Base-by-base conservation (phyloP, 2,888 invertebrate genomes). In the Drosophila lutescens region DNA sequence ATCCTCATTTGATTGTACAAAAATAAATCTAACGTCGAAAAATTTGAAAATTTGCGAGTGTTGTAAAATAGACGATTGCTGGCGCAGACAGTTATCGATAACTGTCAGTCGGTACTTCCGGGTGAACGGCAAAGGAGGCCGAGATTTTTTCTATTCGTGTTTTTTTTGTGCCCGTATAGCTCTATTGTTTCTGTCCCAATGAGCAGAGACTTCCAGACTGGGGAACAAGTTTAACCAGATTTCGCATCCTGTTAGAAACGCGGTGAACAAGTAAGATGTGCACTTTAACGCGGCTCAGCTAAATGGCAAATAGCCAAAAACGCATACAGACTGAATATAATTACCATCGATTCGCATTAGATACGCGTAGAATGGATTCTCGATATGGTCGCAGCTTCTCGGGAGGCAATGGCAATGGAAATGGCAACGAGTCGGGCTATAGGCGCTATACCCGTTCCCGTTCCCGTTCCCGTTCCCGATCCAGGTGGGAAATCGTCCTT, bases 381-480 rank as follows among this genome's bases (percentile, higher is more conserved):
- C 90, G 91, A 4, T 89, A 88, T 76, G 85, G 86, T 47, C 80
- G 85, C 46, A 69, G 75, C 54, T 77, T 74, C 62, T 82, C 83
- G 43, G 85, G 87, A 7, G 78, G 70, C 40, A 74, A 36, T 23
- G 67, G 67, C 8, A 66, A 66, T 15, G 30, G 30, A 30, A 34
- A 34, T 34, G 65, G 53, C 7, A 40, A 17, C 5, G 65, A 47
- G 4, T 63, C 59, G 12, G 72, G 68, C 0, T 88, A 91, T 60
- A 83, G 90, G 20, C 90, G 91, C 12, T 90, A 91, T 32, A 91
- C 91, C 68, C 87, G 92, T 13, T 92, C 92, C 26, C n/a, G n/a
- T n/a, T n/a, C 91, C 68, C 87, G 92, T 13, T 92, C 92, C 26
- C 90, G 92, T 36, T 92, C 92, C 23, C 86, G 91, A 30, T 92